These are phyloP conservation scores for Anadara kagoshimensis DNA, from an alignment of 1,140 invertebrate genomes.

Conservation along the genomic window DNA sequence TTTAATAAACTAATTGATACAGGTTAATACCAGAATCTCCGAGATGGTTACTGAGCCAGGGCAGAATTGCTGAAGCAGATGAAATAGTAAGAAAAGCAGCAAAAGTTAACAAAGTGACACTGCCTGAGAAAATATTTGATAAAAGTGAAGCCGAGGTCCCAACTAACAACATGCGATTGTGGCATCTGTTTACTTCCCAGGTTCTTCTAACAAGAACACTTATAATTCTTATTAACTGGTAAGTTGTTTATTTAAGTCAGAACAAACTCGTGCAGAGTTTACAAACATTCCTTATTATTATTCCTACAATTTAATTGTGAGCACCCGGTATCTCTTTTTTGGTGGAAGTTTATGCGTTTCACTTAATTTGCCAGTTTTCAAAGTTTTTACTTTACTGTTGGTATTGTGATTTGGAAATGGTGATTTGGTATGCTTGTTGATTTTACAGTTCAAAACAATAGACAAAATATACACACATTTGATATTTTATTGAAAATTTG, in stretches of 20 bases:
- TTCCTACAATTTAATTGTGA: too few species aligned
- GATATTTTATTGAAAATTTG: too few species aligned
- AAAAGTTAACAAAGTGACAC: conserved; percentile 48
- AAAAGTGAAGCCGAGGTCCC: conserved; percentile 12
- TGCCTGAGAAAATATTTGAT: conserved; percentile 33
- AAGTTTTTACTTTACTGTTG: too few species aligned
- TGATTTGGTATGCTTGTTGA: too few species aligned
- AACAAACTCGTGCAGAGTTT: too few species aligned
- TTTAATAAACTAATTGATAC: background rate
- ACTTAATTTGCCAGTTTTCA: too few species aligned
- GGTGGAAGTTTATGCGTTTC: too few species aligned
- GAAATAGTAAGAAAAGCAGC: conserved; percentile 50
- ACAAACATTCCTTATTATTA: too few species aligned
- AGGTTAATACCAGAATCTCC: conserved; percentile 58
- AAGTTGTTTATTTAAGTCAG: background rate
- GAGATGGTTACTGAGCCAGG: conserved; percentile 52
- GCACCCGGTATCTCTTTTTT: too few species aligned
- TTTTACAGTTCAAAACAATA: too few species aligned
- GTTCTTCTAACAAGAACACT: conserved; percentile 37
- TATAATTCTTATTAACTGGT: conserved; percentile 58
- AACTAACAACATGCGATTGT: conserved; percentile 27
- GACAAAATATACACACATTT: too few species aligned
- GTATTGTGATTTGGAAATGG: too few species aligned
- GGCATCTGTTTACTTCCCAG: conserved; percentile 36
- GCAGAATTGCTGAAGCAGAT: conserved; percentile 42